Evolutionary conservation across 2,888 invertebrate species (phyloP).

Genomic region (Ethmia dodecea): DNA sequence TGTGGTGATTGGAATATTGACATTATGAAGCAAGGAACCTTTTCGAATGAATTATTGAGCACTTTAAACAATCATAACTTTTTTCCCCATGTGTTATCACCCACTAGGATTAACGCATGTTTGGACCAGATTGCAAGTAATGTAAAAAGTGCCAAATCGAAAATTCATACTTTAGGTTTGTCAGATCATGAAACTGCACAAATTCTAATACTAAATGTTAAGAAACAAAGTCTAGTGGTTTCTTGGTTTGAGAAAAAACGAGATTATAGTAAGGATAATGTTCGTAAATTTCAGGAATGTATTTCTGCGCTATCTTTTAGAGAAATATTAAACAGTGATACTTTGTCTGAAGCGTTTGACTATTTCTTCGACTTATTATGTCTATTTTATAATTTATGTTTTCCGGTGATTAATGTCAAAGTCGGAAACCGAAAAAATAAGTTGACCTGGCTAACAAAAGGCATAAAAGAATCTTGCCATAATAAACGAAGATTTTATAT

Average conservation of each 20-base stretch:
- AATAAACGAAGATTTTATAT: no score
- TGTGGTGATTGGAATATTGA: constrained; percentile 12
- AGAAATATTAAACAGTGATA: not conserved
- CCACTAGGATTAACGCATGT: constrained; percentile 12
- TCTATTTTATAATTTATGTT: constrained; percentile 1
- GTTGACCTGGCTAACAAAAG: no score
- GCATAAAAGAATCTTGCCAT: no score
- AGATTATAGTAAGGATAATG: constrained; percentile 4
- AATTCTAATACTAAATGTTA: not conserved
- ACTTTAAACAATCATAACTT: constrained; percentile 8
- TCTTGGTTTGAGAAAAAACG: constrained; percentile 4
- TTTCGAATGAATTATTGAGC: not conserved
- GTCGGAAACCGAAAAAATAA: no score
- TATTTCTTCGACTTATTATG: not conserved
- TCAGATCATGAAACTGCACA: constrained; percentile 8
- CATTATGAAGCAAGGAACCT: constrained; percentile 1
- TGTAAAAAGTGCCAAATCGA: not conserved
- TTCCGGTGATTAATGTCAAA: not conserved
- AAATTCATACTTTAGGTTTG: constrained; percentile 2
- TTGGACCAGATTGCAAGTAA: constrained; percentile 14
- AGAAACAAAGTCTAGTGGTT: not conserved
- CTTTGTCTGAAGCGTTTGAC: not conserved
- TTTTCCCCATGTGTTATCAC: constrained; percentile 4
- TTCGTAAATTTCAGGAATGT: not conserved
- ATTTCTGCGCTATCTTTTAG: no score